phyloP scores from a whole-genome alignment of 2,113 vertebrate species.

The human region GRCh38 chr5:123004001-123004500 shows the following conservation, averaged over 20 bases:
- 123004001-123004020: conserved; percentile 55
- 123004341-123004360: not conserved
- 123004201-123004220: not conserved
- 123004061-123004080: conserved; percentile 23
- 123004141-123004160: not conserved
- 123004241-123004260: not conserved
- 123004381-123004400: not conserved
- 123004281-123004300: conserved; percentile 13
- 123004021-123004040: not conserved
- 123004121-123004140: conserved; percentile 21
- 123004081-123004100: not conserved
- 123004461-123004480: not conserved
- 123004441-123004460: not conserved
- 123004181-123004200: not conserved
- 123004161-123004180: not conserved
- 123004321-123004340: too few relatives aligned
- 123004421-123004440: not conserved
- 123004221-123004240: not conserved
- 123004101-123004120: not conserved
- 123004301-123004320: not conserved
- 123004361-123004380: not conserved
- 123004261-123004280: not conserved
- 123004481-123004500: not conserved
- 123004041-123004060: not conserved
- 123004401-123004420: not conserved